Evolutionary conservation across 2,888 invertebrate genomes (phyloP), one percentile per base, ranked within the genome.

Genomic region (Aphidoletes aphidimyza): DNA sequence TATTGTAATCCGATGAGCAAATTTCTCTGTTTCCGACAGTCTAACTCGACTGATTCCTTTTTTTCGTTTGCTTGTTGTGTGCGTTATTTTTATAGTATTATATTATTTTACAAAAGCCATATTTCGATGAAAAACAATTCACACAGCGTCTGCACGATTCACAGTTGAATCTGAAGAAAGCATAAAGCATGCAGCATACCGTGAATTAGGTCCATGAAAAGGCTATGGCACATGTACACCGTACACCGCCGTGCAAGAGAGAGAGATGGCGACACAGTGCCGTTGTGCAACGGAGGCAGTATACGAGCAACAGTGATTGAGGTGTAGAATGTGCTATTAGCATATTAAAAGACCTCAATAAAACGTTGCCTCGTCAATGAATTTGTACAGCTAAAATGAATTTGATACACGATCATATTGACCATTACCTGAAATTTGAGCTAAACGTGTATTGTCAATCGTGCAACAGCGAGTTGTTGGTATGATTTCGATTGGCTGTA

Each of bases 261-360:
- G 11, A 54, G 5, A 54, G 22, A 26, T 19, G 22, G 54, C 26
- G 22, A 6, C 22, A 1, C 22, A 54, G 54, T 54, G 54, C 22
- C 22, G 6, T 19, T 17, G 54, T 26, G 8, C 78, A 54, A 78
- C 22, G 36, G 36, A 19, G 26, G 11, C 37, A 37, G 37, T n/a
- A 37, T 30, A 30, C 17, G 30, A 2, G 14, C 3, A 2, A 14
- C 37, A 19, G 36, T 81, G 37, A 81, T 81, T 81, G 81, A 81
- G 81, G 81, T 81, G 81, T 81, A 37, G 81, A 81, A 81, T 37
- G 9, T 37, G 37, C 37, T 22, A 81, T 81, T 81, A 81, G 81
- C 81, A 81, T 81, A 81, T 81, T n/a, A 81, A 81, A 81, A 81
- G 17, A 81, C 81, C 81, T 37, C 37, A 36, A 81, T 81, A 81